phyloP scores from a whole-genome alignment of 2,113 vertebrate genomes.

The Pterocles burchelli region DNA sequence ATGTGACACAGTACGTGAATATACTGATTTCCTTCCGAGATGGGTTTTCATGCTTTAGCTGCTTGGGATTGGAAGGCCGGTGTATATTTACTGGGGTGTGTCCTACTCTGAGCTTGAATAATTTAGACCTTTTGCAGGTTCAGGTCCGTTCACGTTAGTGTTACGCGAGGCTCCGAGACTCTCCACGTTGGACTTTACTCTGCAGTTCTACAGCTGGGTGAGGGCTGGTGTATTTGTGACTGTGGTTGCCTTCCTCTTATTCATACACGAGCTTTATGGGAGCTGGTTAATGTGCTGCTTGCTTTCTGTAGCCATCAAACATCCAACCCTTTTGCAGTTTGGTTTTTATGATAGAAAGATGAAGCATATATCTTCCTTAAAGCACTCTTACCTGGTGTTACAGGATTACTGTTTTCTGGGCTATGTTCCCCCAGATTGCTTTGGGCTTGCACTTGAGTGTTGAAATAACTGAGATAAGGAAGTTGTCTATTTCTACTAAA shows the following conservation, averaged over 20 bases:
- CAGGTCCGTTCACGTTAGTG: background rate
- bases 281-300: background rate
- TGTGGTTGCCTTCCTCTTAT: background rate
- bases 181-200: background rate
- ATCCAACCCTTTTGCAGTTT: background rate
- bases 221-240: background rate
- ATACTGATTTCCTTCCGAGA: background rate
- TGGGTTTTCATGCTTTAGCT: background rate
- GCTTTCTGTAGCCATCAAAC: background rate
- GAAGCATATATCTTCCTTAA: background rate
- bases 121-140: background rate
- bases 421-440: background rate
- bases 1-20: background rate
- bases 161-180: background rate
- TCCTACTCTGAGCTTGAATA: background rate
- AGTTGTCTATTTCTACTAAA: background rate
- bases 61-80: background rate
- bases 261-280: background rate
- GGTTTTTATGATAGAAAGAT: background rate
- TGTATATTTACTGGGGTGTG: background rate
- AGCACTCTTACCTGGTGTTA: fast-evolving
- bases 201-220: background rate
- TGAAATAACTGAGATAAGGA: background rate
- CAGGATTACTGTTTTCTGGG: background rate
- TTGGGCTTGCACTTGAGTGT: background rate